These are phyloP conservation scores for Ctenopoma kingsleyae DNA, from an alignment of 2,797 vertebrate genomes.

Conservation along the genomic window DNA sequence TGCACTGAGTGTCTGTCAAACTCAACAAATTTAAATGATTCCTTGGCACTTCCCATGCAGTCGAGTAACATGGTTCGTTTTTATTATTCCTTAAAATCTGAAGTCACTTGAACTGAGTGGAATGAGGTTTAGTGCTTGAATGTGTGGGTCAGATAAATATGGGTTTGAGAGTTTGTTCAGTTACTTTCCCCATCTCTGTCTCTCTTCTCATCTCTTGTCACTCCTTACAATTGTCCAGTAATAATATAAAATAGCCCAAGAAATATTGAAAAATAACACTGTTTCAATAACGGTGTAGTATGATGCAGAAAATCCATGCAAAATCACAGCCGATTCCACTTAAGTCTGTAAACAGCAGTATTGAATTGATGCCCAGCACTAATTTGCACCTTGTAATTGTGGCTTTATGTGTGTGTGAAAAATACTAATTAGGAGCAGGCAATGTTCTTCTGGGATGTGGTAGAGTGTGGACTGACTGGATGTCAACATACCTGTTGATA, in stretches of 20 bases:
- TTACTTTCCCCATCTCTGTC: neutral
- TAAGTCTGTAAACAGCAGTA: neutral
- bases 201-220: neutral
- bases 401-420: neutral
- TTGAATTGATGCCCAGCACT: neutral
- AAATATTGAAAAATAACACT: neutral
- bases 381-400: neutral
- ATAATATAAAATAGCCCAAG: neutral
- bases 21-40: slow-evolving; percentile 28
- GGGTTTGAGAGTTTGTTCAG: neutral
- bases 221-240: neutral
- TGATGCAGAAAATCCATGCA: too few relatives aligned
- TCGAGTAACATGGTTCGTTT: slow-evolving; percentile 7
- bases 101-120: neutral
- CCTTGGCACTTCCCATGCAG: neutral
- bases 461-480: neutral
- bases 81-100: slow-evolving; percentile 27
- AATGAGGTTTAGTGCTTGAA: slow-evolving; percentile 8
- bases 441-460: neutral
- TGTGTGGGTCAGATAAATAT: neutral
- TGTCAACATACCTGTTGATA: neutral
- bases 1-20: slow-evolving; percentile 19
- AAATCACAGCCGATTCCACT: neutral
- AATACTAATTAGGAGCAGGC: neutral
- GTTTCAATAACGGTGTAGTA: too few relatives aligned